Evolutionary conservation across 2,888 invertebrate species (phyloP).

Genomic region (Chirona hameri): DNA sequence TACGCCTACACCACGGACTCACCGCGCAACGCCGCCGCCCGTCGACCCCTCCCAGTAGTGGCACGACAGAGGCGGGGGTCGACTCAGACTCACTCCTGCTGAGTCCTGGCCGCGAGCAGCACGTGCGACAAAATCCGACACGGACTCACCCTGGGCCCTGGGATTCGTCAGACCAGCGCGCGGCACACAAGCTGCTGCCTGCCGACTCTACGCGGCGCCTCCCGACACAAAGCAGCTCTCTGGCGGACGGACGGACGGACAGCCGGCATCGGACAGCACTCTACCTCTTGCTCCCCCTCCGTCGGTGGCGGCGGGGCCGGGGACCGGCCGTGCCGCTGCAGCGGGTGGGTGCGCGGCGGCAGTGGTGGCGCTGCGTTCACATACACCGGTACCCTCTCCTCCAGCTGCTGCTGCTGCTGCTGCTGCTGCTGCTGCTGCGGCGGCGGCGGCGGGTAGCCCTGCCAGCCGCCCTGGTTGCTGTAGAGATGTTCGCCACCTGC

Average conservation of each 20-base stretch:
- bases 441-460: neutral
- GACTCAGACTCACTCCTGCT: too few relatives aligned
- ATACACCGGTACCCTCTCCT: conserved; percentile 52
- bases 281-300: neutral
- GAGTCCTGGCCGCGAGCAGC: too few relatives aligned
- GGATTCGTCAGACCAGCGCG: too few relatives aligned
- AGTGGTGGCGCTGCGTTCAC: conserved; percentile 87
- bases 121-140: too few relatives aligned
- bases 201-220: too few relatives aligned
- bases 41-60: too few relatives aligned
- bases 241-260: neutral
- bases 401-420: neutral
- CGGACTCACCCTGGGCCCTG: too few relatives aligned
- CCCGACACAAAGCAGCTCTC: too few relatives aligned
- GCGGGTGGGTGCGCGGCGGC: conserved; percentile 50
- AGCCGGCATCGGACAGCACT: neutral
- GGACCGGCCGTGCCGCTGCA: neutral
- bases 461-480: neutral
- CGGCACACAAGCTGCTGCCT: too few relatives aligned
- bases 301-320: neutral
- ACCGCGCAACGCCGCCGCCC: too few relatives aligned
- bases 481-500: neutral
- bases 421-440: neutral
- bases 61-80: too few relatives aligned
- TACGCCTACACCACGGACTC: too few relatives aligned